phyloP scores from a whole-genome alignment of 1,140 invertebrate species.

The Venustaconcha ellipsiformis region DNA sequence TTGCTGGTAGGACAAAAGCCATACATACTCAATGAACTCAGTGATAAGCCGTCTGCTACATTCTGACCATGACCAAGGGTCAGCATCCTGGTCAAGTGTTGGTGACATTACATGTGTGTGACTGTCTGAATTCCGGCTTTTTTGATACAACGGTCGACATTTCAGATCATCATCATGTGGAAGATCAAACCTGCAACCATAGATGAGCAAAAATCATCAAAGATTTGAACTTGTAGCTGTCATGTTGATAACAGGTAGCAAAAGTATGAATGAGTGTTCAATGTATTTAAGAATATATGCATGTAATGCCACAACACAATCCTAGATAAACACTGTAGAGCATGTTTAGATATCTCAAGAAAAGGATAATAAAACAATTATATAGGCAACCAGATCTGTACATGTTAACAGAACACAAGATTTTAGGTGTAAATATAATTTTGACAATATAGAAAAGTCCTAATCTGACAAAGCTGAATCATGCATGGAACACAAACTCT shows the following conservation, averaged over 20 bases:
- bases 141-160: conserved; percentile 70
- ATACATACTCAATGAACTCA: conserved; percentile 87
- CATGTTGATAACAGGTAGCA: not conserved
- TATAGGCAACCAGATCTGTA: too few relatives aligned
- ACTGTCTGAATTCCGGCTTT: conserved; percentile 16
- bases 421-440: too few relatives aligned
- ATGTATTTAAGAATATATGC: too few relatives aligned
- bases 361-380: too few relatives aligned
- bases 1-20: not conserved
- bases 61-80: conserved; percentile 87
- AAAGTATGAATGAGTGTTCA: too few relatives aligned
- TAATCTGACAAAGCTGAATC: too few relatives aligned
- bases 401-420: too few relatives aligned
- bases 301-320: too few relatives aligned
- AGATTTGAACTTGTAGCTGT: not conserved
- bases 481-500: too few relatives aligned
- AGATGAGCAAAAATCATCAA: not conserved
- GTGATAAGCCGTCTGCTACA: conserved; percentile 88
- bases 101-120: conserved; percentile 85
- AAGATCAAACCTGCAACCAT: conserved; percentile 81
- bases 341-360: too few relatives aligned
- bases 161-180: conserved; percentile 85
- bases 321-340: too few relatives aligned
- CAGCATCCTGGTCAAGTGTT: conserved; percentile 84
- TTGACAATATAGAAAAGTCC: too few relatives aligned